Evolutionary conservation across 2,888 invertebrate species (phyloP), one percentile per base, ranked within the genome.

Genomic region (Cheilosia urbana): DNA sequence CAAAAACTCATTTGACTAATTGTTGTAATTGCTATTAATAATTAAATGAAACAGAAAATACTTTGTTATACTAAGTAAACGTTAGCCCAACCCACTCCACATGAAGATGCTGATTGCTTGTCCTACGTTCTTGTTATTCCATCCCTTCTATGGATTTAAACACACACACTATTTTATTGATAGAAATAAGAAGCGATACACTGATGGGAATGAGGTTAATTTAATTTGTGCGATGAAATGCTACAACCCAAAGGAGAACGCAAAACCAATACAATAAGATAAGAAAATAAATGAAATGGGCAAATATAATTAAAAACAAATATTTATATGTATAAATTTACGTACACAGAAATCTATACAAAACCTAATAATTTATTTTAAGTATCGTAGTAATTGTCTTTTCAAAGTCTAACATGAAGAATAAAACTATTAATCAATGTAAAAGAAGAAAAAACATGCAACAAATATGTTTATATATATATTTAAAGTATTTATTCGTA

Each of bases 211-310:
- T 4, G 6, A 40, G 37, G 13, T 65, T 5, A 51, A 6, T n/a
- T 40, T 42, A 68, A 34, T 51, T 37, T 27, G 19, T 51, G 30
- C 24, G 13, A 68, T 15, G 17, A 57, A 49, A 40, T 42, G 66
- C 75, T 66, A 51, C 24, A 49, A 15, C 49, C 49, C 66, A 68
- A 40, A 60, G 66, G 17, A 68, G 19, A 27, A 66, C 27, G 49
- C 45, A 68, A 76, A 76, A 30, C 2, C 30, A 76, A 65, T 66
- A 76, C 65, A 76, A 76, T 76, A 76, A 76, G 66, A n/a, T 37
- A 49, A 51, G 19, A 13, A 40, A 55, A 55, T 55, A 53, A 53
- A 65, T 21, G 11, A 66, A 51, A 40, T 6, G 15, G 40, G 19
- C 13, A 60, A 27, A 34, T 7, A 45, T 45, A 55, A 27, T 15